Percentiles rank a stretch among this genome's conserved stretches.
These are phyloP conservation scores for Andrena minutula DNA, from an alignment of 2,888 invertebrate species.

Conservation along the genomic window DNA sequence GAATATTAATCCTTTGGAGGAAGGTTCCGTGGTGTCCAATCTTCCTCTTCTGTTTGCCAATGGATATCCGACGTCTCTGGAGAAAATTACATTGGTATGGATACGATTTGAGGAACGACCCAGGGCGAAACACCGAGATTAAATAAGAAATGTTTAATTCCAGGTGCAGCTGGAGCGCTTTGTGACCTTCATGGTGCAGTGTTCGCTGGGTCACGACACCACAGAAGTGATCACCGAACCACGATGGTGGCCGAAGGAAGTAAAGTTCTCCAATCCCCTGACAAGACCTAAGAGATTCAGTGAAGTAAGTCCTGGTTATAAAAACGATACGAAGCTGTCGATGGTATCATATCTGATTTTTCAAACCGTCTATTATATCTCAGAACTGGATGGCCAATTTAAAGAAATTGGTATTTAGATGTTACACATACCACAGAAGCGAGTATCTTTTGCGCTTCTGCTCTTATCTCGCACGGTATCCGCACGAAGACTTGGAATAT, in stretches of 20 bases:
- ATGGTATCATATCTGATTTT: neutral
- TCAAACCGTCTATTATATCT: conserved; percentile 29
- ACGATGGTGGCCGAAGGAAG: conserved; percentile 90
- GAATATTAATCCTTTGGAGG: conserved; percentile 74
- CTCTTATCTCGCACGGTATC: conserved; percentile 89
- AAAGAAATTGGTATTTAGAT: conserved; percentile 89
- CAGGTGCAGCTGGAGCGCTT: conserved; percentile 89
- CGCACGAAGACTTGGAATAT: conserved; percentile 88
- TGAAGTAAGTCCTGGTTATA: conserved; percentile 81
- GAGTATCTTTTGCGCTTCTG: conserved; percentile 90
- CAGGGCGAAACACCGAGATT: no score
- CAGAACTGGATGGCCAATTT: conserved; percentile 88
- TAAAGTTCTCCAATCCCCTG: conserved; percentile 89
- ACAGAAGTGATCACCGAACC: conserved; percentile 87
- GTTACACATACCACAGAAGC: conserved; percentile 91
- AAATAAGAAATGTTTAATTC: conserved; percentile 41
- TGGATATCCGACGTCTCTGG: conserved; percentile 90
- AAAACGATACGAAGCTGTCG: neutral
- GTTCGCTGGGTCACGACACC: conserved; percentile 89
- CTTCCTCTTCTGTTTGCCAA: conserved; percentile 90
- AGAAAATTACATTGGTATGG: conserved; percentile 86
- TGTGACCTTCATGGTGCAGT: conserved; percentile 91
- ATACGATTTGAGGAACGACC: no score
- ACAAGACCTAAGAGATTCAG: conserved; percentile 86
- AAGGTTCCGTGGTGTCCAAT: conserved; percentile 89